Evolutionary conservation across 2,113 vertebrate species (phyloP).

Genomic region (Neodontobutis hainanensis): DNA sequence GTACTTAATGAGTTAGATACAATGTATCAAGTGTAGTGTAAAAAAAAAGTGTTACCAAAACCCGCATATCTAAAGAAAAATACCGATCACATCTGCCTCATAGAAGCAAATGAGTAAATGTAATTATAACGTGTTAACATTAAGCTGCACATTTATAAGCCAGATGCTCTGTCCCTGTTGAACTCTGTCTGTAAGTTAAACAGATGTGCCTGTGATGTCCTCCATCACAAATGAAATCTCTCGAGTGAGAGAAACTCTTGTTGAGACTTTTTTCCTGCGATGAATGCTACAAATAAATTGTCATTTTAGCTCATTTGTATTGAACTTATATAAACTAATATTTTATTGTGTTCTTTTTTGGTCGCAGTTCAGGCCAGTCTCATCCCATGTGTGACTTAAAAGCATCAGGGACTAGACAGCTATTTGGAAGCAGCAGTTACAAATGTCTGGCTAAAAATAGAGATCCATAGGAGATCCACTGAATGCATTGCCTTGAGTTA

Average conservation of each 20-base stretch:
- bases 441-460: neutral
- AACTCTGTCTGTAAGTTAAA: conserved; percentile 19
- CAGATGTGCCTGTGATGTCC: neutral
- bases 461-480: conserved; percentile 1
- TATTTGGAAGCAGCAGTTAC: conserved; percentile 20
- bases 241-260: neutral
- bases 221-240: conserved; percentile 4
- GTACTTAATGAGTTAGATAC: too few species aligned
- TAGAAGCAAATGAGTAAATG: neutral
- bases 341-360: neutral
- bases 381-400: conserved; percentile 24
- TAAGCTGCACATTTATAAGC: neutral
- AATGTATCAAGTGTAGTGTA: too few species aligned
- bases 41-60: too few species aligned
- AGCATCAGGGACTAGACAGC: conserved; percentile 21
- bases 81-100: neutral
- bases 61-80: too few species aligned
- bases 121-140: neutral
- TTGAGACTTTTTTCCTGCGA: neutral
- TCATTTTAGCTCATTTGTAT: neutral
- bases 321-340: too few species aligned
- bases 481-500: conserved; percentile 9
- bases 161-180: conserved; percentile 1
- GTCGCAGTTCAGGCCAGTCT: neutral
- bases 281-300: conserved; percentile 9